Base-by-base conservation (phyloP, 2,888 invertebrate species). In the Uloborus plumipes region DNA sequence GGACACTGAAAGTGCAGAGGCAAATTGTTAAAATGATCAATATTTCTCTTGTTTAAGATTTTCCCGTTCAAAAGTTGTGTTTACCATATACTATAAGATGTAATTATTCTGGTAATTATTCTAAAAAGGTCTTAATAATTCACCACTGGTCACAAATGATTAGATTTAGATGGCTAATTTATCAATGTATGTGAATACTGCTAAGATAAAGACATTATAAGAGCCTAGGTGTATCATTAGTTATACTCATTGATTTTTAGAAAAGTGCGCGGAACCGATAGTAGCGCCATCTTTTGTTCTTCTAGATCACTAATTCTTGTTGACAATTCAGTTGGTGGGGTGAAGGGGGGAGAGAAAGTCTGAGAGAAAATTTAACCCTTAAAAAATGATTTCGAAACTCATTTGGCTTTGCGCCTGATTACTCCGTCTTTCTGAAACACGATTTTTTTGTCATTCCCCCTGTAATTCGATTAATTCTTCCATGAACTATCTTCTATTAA, bases 361-460 rank as follows among this genome's bases (percentile, higher is more conserved):
- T 49, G 26, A 26, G 69, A 64, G 73, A 51, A 14, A 69, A 26
- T 58, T 31, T 49, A 39, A 39, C 58, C 53, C 53, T 64, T 2
- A 74, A 80, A 70, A 74, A 74, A 73, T 67, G 16, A 70, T 62
- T 67, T 62, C 39, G 55, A 64, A 58, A 39, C 61, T 61, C 70
- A 62, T 70, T 74, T 75, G 65, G 69, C 80, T 74, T 74, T 69
- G 66, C 73, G 74, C 74, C 74, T 81, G 74, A 80, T 74, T 80
- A 67, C 73, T 71, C 26, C 70, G 31, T 53, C 53, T 62, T 61
- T 62, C 61, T 61, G 51, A 64, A 47, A 47, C 61, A 22, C 16
- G 26, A 22, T 73, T 70, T 77, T 70, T 69, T 50, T 26, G 31
- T 65, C 59, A 39, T 59, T 55, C 55, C 61, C 49, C 31, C 20